Evolutionary conservation across 1,140 invertebrate genomes (phyloP).

Genomic region (Temnothorax nylanderi): DNA sequence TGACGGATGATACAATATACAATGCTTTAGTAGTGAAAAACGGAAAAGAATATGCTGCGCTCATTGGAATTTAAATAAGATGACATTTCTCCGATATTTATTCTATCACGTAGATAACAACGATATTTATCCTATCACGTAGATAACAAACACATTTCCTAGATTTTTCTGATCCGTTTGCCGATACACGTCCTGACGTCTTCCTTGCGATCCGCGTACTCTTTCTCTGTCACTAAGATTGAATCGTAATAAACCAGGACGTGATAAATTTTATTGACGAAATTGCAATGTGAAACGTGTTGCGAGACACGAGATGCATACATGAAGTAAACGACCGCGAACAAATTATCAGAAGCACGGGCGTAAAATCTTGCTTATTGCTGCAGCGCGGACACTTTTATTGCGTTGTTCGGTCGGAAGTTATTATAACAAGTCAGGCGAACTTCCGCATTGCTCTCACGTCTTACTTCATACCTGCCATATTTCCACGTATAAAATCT

Average conservation of each 20-base stretch:
- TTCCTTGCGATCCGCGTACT: constrained; percentile 7
- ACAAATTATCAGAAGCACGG: constrained; percentile 20
- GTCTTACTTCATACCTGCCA: constrained; percentile 13
- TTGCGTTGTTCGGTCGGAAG: neutral
- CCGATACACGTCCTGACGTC: constrained; percentile 4
- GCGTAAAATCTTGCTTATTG: constrained; percentile 15
- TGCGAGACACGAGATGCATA: neutral
- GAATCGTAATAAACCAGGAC: constrained; percentile 37
- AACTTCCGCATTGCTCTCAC: constrained; percentile 24
- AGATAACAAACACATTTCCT: constrained; percentile 22
- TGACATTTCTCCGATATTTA: constrained; percentile 27
- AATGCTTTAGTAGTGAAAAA: too few relatives aligned
- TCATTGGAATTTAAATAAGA: neutral
- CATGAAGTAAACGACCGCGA: constrained; percentile 7
- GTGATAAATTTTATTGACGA: constrained; percentile 33
- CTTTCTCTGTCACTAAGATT: constrained; percentile 1
- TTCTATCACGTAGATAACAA: constrained; percentile 1
- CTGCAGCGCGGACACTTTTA: constrained; percentile 9
- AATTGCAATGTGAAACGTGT: constrained; percentile 24
- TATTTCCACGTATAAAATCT: constrained; percentile 9
- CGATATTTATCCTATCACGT: constrained; percentile 25
- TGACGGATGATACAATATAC: neutral
- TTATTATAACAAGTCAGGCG: constrained; percentile 18
- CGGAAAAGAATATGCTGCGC: too few relatives aligned
- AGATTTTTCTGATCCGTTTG: constrained; percentile 35